Evolutionary conservation across 2,888 invertebrate species (phyloP), one percentile per base, ranked within the genome.

Genomic region (Polylopha cassiicola): DNA sequence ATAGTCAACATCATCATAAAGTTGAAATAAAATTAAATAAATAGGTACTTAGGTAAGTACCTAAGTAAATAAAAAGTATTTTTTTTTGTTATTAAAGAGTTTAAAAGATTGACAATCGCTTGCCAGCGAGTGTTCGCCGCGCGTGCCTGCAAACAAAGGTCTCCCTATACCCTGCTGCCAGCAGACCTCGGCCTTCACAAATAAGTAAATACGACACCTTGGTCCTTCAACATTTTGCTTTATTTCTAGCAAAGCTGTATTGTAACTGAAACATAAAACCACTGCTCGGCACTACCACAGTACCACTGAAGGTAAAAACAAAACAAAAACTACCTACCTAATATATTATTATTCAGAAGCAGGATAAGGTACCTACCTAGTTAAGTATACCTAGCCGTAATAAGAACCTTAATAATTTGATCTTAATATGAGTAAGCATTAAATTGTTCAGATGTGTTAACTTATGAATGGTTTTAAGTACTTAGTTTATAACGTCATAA

Each of bases 91-190:
- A 10, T 9, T 24, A 29, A 30, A 17, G 26, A 15, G 33, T 11
- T 7, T 7, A 2, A 59, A 62, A 68, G 65, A 50, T 69, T 73
- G 73, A 68, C 58, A 47, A 55, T 34, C 61, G 39, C 51, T 53
- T 58, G 61, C 64, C 59, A 55, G 54, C 53, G 50, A 20, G 32
- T 13, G 37, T 14, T 15, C 20, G 33, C 18, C 32, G 69, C 75
- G 74, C 78, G 76, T 75, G 77, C 75, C 61, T 58, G 60, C 73
- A 69, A 74, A 77, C 77, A 77, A 76, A 73, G 73, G 58, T 49
- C 50, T 37, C 46, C 42, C 46, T 27, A 39, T 32, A 44, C 37
- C 28, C 17, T 44, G 33, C 44, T 44, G 54, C 51, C 43, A 42
- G 27, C 44, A 29, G 22, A 4, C 36, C 37, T 20, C 47, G 43